phyloP scores from a whole-genome alignment of 2,113 vertebrate genomes.

The Oncorhynchus masou region DNA sequence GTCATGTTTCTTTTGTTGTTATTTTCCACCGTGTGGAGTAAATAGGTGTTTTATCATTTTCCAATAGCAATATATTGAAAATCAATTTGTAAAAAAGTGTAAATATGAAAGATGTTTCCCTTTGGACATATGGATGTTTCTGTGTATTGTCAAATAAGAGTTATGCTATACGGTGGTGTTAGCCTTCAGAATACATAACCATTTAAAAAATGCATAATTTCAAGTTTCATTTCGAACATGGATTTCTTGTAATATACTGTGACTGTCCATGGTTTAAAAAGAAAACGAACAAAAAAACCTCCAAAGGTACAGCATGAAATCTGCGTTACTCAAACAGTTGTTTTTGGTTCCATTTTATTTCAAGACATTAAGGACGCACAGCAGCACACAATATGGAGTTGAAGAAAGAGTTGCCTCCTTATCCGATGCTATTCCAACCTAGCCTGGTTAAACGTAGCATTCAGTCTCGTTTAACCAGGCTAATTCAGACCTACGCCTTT shows the following conservation, averaged over 20 bases:
- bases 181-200: slow-evolving; percentile 57
- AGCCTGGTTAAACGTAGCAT: no score
- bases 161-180: slow-evolving; percentile 61
- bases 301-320: slow-evolving; percentile 60
- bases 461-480: no score
- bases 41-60: slow-evolving; percentile 67
- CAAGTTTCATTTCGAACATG: slow-evolving; percentile 51
- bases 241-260: slow-evolving; percentile 53
- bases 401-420: background rate
- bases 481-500: background rate
- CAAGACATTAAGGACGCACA: slow-evolving; percentile 28
- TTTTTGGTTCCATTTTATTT: slow-evolving; percentile 47
- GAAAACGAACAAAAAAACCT: slow-evolving; percentile 41
- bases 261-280: slow-evolving; percentile 20
- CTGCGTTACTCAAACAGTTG: slow-evolving; percentile 26
- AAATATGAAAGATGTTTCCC: slow-evolving; percentile 71
- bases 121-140: slow-evolving; percentile 70
- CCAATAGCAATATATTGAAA: slow-evolving; percentile 76
- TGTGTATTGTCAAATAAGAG: slow-evolving; percentile 59
- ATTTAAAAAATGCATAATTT: slow-evolving; percentile 15
- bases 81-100: slow-evolving; percentile 72
- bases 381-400: background rate
- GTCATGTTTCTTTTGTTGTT: slow-evolving; percentile 43
- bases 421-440: background rate
- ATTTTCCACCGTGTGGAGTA: slow-evolving; percentile 70